A percentile compares a stretch with the other conserved stretches of the same genome.
Conservation (phyloP, 1,140 invertebrate genomes). For the Drosophila ohnishii region DNA sequence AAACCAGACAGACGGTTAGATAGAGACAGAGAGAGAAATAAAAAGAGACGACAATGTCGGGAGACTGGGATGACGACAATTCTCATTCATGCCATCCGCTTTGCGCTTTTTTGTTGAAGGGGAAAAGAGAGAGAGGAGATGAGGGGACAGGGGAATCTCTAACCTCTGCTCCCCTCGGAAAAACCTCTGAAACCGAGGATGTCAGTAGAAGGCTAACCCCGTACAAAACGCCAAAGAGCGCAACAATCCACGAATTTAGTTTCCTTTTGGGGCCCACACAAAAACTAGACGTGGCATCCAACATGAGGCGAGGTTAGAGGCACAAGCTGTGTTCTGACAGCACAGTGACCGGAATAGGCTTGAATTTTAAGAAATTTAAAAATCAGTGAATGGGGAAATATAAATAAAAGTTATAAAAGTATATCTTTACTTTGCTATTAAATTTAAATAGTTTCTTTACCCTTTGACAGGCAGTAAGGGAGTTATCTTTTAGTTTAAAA, state of each 20-base stretch:
- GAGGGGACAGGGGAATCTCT: neutral
- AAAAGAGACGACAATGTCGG: constrained; percentile 39
- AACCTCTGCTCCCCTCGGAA: constrained; percentile 24
- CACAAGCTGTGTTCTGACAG: constrained; percentile 29
- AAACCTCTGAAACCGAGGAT: constrained; percentile 40
- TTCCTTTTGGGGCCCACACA: constrained; percentile 67
- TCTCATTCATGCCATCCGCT: constrained; percentile 61
- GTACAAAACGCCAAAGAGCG: constrained; percentile 69
- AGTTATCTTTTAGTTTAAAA: neutral
- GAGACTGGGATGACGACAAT: constrained; percentile 57
- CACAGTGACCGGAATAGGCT: neutral
- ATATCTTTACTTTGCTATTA: accelerated
- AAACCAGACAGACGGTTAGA: constrained; percentile 25
- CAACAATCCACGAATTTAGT: constrained; percentile 79
- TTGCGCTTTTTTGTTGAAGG: constrained; percentile 45
- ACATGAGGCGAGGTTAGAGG: constrained; percentile 40
- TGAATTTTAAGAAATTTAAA: neutral
- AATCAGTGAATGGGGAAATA: neutral
- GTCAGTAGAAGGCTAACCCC: constrained; percentile 52
- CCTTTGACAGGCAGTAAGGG: neutral
- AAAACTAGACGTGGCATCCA: constrained; percentile 46
- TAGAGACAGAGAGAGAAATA: constrained; percentile 15
- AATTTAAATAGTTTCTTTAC: neutral
- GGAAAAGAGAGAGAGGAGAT: neutral
- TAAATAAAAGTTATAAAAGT: too few species aligned